Evolutionary conservation across 2,797 vertebrate genomes (phyloP).

Genomic region (Halcyon chelicuti): DNA sequence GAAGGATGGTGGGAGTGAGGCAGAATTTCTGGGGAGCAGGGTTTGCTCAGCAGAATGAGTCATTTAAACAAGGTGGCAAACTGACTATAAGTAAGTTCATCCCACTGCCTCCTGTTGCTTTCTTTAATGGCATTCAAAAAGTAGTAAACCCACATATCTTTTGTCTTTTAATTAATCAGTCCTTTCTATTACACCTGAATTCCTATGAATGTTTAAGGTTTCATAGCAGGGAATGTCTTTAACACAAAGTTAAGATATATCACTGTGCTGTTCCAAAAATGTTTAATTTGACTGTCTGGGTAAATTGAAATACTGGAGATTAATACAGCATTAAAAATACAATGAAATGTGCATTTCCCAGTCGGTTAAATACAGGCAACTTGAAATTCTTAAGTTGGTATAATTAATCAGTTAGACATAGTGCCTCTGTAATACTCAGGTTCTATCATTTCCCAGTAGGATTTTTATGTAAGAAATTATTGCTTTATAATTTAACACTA

Average conservation of each 20-base stretch:
- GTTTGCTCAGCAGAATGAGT: not conserved
- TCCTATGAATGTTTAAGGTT: not conserved
- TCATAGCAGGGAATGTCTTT: not conserved
- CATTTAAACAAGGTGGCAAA: not conserved
- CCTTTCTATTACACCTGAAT: constrained; percentile 6
- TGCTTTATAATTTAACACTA: constrained; percentile 56
- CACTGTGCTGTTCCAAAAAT: constrained; percentile 25
- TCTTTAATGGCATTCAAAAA: not conserved
- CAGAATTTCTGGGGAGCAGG: not conserved
- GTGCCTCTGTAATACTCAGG: constrained; percentile 28
- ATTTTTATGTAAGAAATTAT: constrained; percentile 63
- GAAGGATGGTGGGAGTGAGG: not conserved
- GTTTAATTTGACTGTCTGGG: constrained; percentile 60
- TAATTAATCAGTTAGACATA: constrained; percentile 67
- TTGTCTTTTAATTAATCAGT: not conserved
- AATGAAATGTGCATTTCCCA: constrained; percentile 50
- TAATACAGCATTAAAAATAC: constrained; percentile 67
- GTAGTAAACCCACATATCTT: not conserved
- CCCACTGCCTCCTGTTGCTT: not conserved
- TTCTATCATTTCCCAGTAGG: constrained; percentile 41
- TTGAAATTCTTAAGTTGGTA: constrained; percentile 48
- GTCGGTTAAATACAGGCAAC: constrained; percentile 4
- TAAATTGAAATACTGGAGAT: constrained; percentile 51
- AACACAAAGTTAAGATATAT: constrained; percentile 13
- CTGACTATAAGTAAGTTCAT: not conserved